These are phyloP conservation scores for Formica aserva DNA, from an alignment of 2,888 invertebrate genomes.

Conservation along the genomic window DNA sequence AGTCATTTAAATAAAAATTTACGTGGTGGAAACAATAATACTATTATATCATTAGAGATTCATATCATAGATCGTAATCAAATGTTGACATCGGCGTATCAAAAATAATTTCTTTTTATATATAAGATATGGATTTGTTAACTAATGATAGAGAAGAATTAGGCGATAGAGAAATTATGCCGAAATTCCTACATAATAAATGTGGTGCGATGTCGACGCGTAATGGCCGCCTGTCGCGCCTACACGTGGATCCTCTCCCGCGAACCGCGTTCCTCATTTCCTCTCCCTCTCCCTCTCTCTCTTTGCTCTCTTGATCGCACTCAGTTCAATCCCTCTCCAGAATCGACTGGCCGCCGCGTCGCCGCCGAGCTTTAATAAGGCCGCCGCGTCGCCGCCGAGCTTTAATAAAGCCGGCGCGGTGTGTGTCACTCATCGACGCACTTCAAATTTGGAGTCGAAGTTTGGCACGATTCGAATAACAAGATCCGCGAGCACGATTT, in stretches of 20 bases:
- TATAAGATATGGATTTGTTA: background rate
- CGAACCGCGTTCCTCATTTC: constrained; percentile 8
- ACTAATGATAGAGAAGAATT: background rate
- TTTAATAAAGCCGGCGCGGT: constrained; percentile 49
- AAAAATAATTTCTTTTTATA: background rate
- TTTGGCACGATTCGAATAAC: constrained; percentile 49
- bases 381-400: no score
- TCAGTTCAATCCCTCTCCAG: constrained; percentile 35
- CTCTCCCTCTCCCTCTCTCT: constrained; percentile 11
- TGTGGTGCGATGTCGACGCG: constrained; percentile 25
- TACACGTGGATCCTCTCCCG: constrained; percentile 51
- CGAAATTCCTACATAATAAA: constrained; percentile 59
- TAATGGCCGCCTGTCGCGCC: constrained; percentile 62
- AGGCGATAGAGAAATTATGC: background rate
- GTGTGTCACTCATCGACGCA: constrained; percentile 53
- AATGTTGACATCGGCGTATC: background rate
- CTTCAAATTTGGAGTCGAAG: constrained; percentile 37
- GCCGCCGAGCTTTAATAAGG: no score
- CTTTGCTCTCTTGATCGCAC: constrained; percentile 23
- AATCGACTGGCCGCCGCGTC: constrained; percentile 32
- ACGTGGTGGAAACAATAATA: background rate
- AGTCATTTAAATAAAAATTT: constrained; percentile 5
- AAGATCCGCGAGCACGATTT: constrained; percentile 40
- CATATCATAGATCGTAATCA: background rate
- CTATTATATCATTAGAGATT: background rate